These are phyloP conservation scores for Ammodytes marinus DNA, from an alignment of 2,113 vertebrate species.

Conservation along the genomic window DNA sequence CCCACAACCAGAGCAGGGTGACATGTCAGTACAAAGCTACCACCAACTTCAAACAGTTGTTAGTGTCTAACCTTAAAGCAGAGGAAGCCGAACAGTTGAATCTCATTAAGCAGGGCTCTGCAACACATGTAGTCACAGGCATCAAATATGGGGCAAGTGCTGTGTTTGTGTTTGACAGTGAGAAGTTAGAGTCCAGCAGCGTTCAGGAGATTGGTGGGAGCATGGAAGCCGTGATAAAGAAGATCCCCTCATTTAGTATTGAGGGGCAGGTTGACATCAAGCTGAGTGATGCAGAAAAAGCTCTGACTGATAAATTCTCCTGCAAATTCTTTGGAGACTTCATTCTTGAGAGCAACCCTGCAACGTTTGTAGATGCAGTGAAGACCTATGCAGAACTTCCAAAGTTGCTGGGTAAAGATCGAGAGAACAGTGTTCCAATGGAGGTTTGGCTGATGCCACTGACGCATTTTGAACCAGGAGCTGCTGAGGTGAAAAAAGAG, in stretches of 20 bases:
- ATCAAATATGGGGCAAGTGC: slow-evolving; percentile 50
- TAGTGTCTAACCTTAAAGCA: accelerated
- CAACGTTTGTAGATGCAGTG: slow-evolving; percentile 19
- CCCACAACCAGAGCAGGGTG: no score
- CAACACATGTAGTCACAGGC: slow-evolving; percentile 60
- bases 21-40: slow-evolving; percentile 3
- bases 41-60: slow-evolving; percentile 19
- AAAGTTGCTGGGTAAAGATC: not conserved
- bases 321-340: slow-evolving; percentile 45
- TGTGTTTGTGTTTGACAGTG: slow-evolving; percentile 64
- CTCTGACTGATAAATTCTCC: not conserved
- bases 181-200: not conserved
- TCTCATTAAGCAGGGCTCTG: accelerated
- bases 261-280: accelerated
- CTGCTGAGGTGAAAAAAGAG: accelerated
- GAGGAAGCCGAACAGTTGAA: accelerated
- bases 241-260: not conserved
- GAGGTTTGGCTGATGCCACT: slow-evolving; percentile 27
- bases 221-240: slow-evolving; percentile 35
- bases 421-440: slow-evolving; percentile 17
- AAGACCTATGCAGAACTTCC: slow-evolving; percentile 12
- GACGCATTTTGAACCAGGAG: not conserved
- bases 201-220: not conserved
- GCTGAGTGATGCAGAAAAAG: slow-evolving; percentile 10
- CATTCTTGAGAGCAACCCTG: slow-evolving; percentile 10